Conservation (phyloP, 2,113 vertebrate genomes). For the Struthio camelus region DNA sequence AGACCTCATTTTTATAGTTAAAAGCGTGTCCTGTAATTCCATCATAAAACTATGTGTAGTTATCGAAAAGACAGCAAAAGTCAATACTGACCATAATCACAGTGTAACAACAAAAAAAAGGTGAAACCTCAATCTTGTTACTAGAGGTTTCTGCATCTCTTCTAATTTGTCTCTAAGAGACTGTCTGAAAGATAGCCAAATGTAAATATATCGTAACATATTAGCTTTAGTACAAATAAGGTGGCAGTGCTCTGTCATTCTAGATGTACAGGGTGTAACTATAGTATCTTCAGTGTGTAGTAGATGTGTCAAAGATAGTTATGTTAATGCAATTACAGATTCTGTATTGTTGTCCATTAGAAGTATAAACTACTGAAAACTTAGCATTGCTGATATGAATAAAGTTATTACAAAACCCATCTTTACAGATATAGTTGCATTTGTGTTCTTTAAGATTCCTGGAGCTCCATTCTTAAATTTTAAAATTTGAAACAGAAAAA, state of each 20-base stretch:
- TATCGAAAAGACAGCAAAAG: not conserved
- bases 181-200: constrained; percentile 54
- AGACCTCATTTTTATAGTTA: not conserved
- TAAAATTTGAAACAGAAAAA: not conserved
- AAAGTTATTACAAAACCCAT: constrained; percentile 66
- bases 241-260: constrained; percentile 42
- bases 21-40: not conserved
- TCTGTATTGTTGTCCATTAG: constrained; percentile 83
- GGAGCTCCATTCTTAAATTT: not conserved
- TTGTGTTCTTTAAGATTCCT: not conserved
- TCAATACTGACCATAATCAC: not conserved
- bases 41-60: not conserved
- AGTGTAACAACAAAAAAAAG: not conserved
- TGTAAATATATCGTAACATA: constrained; percentile 66
- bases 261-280: constrained; percentile 57
- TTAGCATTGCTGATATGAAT: constrained; percentile 68
- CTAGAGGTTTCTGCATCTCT: constrained; percentile 28
- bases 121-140: not conserved
- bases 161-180: constrained; percentile 74
- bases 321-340: constrained; percentile 73
- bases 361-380: constrained; percentile 76
- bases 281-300: constrained; percentile 7
- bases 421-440: constrained; percentile 26
- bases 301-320: constrained; percentile 64
- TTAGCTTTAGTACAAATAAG: constrained; percentile 6